Percentiles rank a stretch among this genome's conserved stretches.
Evolutionary conservation across 92 coral and sea anemone genomes (phyloP).

Genomic region (Palythoa grandiflora): DNA sequence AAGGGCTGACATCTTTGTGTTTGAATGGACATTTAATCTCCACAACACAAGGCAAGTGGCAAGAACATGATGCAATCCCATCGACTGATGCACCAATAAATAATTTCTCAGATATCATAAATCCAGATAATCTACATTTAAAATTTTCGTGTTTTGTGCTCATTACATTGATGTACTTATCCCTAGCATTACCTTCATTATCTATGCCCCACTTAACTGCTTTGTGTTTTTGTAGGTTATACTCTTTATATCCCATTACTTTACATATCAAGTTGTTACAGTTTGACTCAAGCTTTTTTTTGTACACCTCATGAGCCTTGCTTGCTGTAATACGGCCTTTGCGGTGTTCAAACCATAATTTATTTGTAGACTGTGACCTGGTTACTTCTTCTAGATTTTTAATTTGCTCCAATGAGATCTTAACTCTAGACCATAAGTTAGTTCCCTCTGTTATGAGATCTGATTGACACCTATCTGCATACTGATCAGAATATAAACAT

Average conservation of each 20-base stretch:
- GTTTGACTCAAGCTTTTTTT: conserved; percentile 36
- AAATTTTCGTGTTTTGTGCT: conserved; percentile 16
- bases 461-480: conserved; percentile 17
- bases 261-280: conserved; percentile 12
- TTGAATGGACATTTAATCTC: conserved; percentile 48
- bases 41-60: conserved; percentile 29
- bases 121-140: conserved; percentile 10
- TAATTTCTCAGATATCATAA: conserved; percentile 25
- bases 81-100: conserved; percentile 41
- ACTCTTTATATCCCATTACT: conserved; percentile 14
- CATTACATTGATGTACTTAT: conserved; percentile 8
- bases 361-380: conserved; percentile 35
- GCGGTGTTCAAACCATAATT: conserved; percentile 47
- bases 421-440: not conserved
- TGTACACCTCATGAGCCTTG: conserved; percentile 43
- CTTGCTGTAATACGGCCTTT: conserved; percentile 56
- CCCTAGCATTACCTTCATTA: conserved; percentile 21
- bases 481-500: conserved; percentile 18
- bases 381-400: conserved; percentile 28
- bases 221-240: conserved; percentile 16
- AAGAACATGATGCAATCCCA: conserved; percentile 42
- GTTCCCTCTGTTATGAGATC: conserved; percentile 8
- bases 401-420: conserved; percentile 26
- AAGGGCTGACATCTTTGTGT: conserved; percentile 15
- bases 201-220: conserved; percentile 30